phyloP scores from a whole-genome alignment of 2,113 vertebrate genomes.

The Sciurus niger region DNA sequence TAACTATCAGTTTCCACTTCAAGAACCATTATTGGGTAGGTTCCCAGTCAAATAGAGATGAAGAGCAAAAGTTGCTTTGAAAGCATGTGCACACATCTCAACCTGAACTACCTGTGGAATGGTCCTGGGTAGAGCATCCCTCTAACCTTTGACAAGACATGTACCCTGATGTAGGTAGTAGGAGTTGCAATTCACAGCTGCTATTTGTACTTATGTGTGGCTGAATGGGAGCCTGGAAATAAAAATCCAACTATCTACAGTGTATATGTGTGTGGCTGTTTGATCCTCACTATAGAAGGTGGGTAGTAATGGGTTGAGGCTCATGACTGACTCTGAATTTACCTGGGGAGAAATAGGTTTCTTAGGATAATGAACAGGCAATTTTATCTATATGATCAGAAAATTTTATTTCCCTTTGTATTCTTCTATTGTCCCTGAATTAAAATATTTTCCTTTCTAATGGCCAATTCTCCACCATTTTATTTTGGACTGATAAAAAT shows the following conservation, averaged over 20 bases:
- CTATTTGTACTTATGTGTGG: not conserved
- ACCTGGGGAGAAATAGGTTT: not conserved
- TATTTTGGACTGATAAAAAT: slow-evolving; percentile 50
- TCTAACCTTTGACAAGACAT: not conserved
- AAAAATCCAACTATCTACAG: not conserved
- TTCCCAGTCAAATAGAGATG: not conserved
- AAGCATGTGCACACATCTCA: not conserved
- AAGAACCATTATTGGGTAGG: not conserved
- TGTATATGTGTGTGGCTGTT: not conserved
- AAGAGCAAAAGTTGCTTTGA: not conserved
- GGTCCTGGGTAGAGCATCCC: not conserved
- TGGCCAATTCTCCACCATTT: not conserved
- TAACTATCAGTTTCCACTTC: slow-evolving; percentile 20
- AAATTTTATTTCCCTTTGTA: slow-evolving; percentile 37
- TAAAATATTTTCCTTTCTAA: slow-evolving; percentile 15
- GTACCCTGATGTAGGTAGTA: not conserved
- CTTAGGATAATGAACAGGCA: not conserved
- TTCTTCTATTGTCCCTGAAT: not conserved
- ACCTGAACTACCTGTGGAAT: not conserved
- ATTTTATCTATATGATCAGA: not conserved
- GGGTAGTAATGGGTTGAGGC: not conserved
- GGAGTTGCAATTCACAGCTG: not conserved
- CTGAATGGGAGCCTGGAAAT: not conserved
- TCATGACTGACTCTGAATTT: not conserved
- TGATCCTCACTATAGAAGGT: not conserved